Base-by-base conservation (phyloP, 2,888 invertebrate species). In the Acanthopleura granulata region DNA sequence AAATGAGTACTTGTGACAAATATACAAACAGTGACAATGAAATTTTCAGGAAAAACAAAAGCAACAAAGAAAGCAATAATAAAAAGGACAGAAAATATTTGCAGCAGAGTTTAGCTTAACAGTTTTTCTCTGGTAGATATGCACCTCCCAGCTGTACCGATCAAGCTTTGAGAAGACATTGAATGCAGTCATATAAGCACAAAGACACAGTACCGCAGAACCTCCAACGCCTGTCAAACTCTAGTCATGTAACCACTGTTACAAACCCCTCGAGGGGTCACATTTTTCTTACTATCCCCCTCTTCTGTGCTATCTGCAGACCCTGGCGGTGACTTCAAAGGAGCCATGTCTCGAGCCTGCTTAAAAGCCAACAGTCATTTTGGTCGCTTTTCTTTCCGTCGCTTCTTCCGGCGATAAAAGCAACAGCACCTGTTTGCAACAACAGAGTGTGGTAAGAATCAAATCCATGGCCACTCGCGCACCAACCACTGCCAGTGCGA, bases 311-410 rank as follows among this genome's bases (percentile, higher is more conserved):
- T 70, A 27, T 74, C 71, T 27, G 79, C 79, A 14, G 78, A 80
- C 15, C 79, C 81, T 14, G 75, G 78, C 1, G 78, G 78, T 18
- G 76, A 62, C 61, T 79, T 78, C 74, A 84, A 77, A 57, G 82
- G 83, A 74, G 85, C 83, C 78, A 82, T 83, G 82, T 85, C 86
- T 80, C 80, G 77, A 74, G 80, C 81, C 72, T 85, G 86, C 80
- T 83, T 84, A 82, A 83, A 83, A 78, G 81, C 81, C 72, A 78
- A 76, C 76, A 81, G 85, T 87, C 87, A 87, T 86, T 87, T 87
- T 78, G 83, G 81, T n/a, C 85, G 80, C 76, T 86, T 86, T 70
- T 84, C 79, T 79, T 85, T 85, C 75, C 82, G 81, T 69, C 82
- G 81, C 73, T 82, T 77, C 73, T 83, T 81, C 72, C 81, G 84